These are phyloP conservation scores for Falco naumanni DNA, from an alignment of 2,797 vertebrate species.

Conservation along the genomic window DNA sequence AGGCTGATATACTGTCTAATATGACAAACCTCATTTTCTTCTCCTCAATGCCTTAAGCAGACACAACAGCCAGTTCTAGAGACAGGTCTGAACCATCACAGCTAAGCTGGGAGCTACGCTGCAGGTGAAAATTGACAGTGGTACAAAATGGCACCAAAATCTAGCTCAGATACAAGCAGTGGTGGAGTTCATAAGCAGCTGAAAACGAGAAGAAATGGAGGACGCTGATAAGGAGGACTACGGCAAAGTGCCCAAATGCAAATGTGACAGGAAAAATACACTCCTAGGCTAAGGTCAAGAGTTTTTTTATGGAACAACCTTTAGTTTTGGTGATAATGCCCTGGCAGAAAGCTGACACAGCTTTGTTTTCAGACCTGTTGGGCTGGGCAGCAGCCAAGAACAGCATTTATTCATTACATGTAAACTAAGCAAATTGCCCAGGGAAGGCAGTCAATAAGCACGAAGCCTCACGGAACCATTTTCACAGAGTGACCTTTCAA, in stretches of 20 bases:
- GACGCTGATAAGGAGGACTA: background rate
- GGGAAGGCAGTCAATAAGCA: conserved; percentile 35
- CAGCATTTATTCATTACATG: conserved; percentile 17
- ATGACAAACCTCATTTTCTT: background rate
- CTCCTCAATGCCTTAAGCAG: background rate
- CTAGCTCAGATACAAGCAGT: accelerated
- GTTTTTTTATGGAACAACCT: background rate
- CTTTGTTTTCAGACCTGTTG: background rate
- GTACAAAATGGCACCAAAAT: background rate
- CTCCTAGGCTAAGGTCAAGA: background rate
- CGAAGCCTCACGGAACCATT: background rate
- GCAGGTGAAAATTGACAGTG: background rate
- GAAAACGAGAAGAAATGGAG: background rate
- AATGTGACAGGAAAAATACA: background rate
- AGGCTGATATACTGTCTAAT: background rate
- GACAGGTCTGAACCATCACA: background rate
- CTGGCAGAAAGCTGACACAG: background rate
- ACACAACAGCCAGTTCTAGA: background rate
- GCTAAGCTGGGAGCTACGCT: background rate
- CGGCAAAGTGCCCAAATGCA: background rate
- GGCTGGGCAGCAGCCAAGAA: conserved; percentile 23
- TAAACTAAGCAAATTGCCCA: conserved; percentile 46
- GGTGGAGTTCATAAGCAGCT: background rate
- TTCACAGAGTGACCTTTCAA: conserved; percentile 38
- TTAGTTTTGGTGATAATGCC: background rate